phyloP scores from a whole-genome alignment of 2,888 invertebrate genomes.

The Dolichopus griseipennis region DNA sequence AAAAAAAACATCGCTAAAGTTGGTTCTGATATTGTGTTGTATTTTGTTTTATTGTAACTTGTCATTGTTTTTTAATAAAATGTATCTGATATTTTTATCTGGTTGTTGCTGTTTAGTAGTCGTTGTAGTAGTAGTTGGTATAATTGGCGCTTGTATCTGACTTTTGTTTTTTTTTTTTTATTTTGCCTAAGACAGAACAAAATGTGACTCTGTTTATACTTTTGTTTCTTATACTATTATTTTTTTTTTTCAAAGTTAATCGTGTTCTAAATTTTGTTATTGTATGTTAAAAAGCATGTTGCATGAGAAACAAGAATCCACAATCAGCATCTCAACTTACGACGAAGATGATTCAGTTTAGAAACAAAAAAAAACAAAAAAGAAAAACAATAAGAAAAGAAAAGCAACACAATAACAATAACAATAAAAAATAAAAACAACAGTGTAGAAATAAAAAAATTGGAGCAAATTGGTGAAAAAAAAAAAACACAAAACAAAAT shows the following conservation, averaged over 20 bases:
- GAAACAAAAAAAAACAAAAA: too few species aligned
- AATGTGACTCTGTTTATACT: background rate
- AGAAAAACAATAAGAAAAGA: too few species aligned
- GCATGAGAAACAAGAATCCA: background rate
- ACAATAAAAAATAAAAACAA: too few species aligned
- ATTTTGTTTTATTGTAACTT: background rate
- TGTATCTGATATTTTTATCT: background rate
- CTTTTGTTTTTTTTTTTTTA: too few species aligned
- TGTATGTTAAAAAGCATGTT: background rate
- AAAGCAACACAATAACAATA: too few species aligned
- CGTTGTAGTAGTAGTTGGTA: background rate
- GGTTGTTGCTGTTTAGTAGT: background rate
- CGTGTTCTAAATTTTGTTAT: background rate
- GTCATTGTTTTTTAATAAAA: conserved; percentile 1
- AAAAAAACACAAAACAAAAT: too few species aligned
- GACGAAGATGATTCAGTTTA: too few species aligned
- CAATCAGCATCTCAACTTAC: background rate
- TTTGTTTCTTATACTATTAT: background rate
- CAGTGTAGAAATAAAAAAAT: too few species aligned
- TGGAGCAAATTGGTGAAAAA: too few species aligned
- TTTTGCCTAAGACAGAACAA: too few species aligned
- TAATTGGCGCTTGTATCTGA: conserved; percentile 6
- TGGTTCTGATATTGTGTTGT: too few species aligned
- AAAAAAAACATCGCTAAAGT: too few species aligned
- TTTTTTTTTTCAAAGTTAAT: background rate